A percentile compares a stretch with the other conserved stretches of the same genome.
phyloP scores from a whole-genome alignment of 2,888 invertebrate genomes.

The Cerceris rybyensis region DNA sequence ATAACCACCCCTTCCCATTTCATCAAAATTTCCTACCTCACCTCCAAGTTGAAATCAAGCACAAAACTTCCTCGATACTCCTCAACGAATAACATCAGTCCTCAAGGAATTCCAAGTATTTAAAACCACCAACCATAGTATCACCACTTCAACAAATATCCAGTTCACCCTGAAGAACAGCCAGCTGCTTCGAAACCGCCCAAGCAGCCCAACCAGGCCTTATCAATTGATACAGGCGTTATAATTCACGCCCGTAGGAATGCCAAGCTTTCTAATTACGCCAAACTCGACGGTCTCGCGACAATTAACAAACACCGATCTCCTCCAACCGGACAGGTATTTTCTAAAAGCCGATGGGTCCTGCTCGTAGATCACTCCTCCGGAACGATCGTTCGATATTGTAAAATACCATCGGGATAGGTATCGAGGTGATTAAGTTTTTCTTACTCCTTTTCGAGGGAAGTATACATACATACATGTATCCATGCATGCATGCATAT shows the following conservation, averaged over 20 bases:
- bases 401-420: not conserved
- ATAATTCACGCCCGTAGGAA: too few relatives aligned
- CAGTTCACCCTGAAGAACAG: too few relatives aligned
- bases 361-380: not conserved
- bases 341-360: not conserved
- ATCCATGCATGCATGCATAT: too few relatives aligned
- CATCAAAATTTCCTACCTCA: too few relatives aligned
- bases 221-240: not conserved
- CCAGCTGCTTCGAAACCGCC: too few relatives aligned
- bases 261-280: not conserved
- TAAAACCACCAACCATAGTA: too few relatives aligned
- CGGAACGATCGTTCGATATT: not conserved
- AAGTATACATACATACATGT: not conserved
- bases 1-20: too few relatives aligned
- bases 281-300: not conserved
- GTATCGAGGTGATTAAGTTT: slow-evolving; percentile 24
- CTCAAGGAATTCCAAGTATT: too few relatives aligned
- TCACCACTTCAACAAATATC: too few relatives aligned
- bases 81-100: too few relatives aligned
- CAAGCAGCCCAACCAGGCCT: not conserved
- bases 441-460: slow-evolving; percentile 11
- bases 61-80: too few relatives aligned
- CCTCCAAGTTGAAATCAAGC: too few relatives aligned
- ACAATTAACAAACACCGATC: slow-evolving; percentile 11
- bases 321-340: not conserved